These are phyloP conservation scores for Sphinx pinastri DNA, from an alignment of 2,888 invertebrate genomes.

Conservation along the genomic window DNA sequence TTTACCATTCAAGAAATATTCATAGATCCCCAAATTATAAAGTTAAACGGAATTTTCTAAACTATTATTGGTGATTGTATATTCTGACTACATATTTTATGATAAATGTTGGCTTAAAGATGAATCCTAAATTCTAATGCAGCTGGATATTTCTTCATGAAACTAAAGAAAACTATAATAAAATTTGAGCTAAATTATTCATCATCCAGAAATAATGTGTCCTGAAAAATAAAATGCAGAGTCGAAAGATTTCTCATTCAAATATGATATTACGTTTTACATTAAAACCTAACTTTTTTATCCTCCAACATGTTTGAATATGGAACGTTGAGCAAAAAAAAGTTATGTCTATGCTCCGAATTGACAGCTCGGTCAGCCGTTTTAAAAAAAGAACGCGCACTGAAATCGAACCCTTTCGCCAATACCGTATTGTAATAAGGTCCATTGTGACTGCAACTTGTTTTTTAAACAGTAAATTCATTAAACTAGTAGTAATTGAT, in stretches of 20 bases:
- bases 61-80: no score
- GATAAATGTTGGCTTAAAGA: no score
- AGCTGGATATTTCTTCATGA: no score
- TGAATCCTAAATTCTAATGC: no score
- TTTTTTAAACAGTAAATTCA: slow-evolving; percentile 3
- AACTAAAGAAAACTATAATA: no score
- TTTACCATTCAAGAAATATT: no score
- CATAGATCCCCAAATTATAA: no score
- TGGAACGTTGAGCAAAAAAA: slow-evolving; percentile 6
- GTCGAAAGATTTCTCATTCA: neutral
- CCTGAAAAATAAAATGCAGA: neutral
- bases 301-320: neutral
- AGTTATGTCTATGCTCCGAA: neutral
- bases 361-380: slow-evolving; percentile 15
- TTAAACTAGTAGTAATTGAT: slow-evolving; percentile 48
- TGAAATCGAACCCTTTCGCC: slow-evolving; percentile 34
- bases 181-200: no score
- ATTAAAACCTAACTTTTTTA: neutral
- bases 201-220: no score
- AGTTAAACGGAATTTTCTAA: no score
- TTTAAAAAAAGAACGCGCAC: slow-evolving; percentile 36
- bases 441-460: slow-evolving; percentile 31
- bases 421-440: slow-evolving; percentile 46
- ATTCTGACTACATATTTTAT: no score
- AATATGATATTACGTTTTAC: neutral